phyloP scores from a whole-genome alignment of 2,113 vertebrate species.

The Lates calcarifer region DNA sequence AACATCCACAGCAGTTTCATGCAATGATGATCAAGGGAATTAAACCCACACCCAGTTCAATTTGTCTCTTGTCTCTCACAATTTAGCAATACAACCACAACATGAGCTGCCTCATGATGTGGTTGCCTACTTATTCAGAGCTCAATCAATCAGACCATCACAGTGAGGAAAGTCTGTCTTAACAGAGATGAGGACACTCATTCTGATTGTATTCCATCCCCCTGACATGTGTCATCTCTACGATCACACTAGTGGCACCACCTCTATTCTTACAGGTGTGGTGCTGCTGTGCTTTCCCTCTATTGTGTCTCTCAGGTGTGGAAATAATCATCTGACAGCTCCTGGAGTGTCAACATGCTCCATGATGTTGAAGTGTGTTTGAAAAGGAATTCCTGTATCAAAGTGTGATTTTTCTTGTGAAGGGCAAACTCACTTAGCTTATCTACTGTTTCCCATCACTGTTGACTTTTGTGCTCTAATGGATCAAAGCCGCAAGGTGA shows the following conservation, averaged over 20 bases:
- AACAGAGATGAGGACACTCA: not conserved
- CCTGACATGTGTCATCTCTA: not conserved
- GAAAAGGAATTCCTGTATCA: slow-evolving; percentile 22
- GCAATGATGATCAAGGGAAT: slow-evolving; percentile 4
- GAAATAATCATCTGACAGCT: not conserved
- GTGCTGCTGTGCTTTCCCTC: not conserved
- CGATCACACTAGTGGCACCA: not conserved
- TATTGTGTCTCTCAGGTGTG: not conserved
- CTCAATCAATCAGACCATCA: not conserved
- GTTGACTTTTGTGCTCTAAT: slow-evolving; percentile 14
- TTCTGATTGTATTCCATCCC: not conserved
- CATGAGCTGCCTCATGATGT: slow-evolving; percentile 12
- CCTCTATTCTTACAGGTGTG: not conserved
- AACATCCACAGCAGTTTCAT: slow-evolving; percentile 16
- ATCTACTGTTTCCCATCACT: slow-evolving; percentile 4
- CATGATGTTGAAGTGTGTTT: slow-evolving; percentile 10
- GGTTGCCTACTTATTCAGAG: not conserved
- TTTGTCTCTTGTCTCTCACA: slow-evolving; percentile 34
- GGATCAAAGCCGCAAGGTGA: slow-evolving; percentile 33
- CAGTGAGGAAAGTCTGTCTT: not conserved
- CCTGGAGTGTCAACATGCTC: not conserved
- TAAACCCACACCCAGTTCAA: slow-evolving; percentile 33
- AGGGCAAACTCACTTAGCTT: slow-evolving; percentile 25
- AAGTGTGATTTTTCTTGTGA: slow-evolving; percentile 14
- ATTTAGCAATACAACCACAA: slow-evolving; percentile 26